Conservation (phyloP, 2,113 vertebrate species). For the Crotalus viridis region DNA sequence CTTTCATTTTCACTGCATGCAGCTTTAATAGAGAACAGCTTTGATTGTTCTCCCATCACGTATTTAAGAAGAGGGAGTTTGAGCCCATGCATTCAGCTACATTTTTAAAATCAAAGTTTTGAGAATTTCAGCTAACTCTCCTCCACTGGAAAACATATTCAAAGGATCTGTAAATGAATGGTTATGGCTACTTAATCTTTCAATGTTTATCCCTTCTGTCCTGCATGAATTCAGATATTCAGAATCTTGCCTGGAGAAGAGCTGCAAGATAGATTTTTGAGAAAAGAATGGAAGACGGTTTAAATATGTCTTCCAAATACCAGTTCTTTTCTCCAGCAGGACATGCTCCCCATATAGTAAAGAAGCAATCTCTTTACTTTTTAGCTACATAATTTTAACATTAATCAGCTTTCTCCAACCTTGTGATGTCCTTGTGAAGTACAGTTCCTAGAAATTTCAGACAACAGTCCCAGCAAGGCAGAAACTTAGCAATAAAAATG, state of each 20-base stretch:
- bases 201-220: not conserved
- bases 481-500: not conserved
- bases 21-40: not conserved
- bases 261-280: not conserved
- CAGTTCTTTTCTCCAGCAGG: not conserved
- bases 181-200: not conserved
- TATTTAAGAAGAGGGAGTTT: not conserved
- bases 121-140: not conserved
- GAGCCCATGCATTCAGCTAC: not conserved
- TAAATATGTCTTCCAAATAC: not conserved
- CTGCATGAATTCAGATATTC: not conserved
- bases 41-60: not conserved
- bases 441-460: not conserved
- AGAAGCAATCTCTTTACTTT: not conserved
- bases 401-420: not conserved
- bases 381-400: not conserved
- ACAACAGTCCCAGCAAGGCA: not conserved
- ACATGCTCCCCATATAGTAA: not conserved
- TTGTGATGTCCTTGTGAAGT: not conserved
- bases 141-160: not conserved
- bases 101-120: not conserved
- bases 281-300: not conserved
- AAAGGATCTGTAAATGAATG: not conserved
- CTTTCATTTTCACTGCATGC: not conserved
- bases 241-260: not conserved